Conservation (phyloP, 1,140 invertebrate genomes). For the Pseudoatta argentina region DNA sequence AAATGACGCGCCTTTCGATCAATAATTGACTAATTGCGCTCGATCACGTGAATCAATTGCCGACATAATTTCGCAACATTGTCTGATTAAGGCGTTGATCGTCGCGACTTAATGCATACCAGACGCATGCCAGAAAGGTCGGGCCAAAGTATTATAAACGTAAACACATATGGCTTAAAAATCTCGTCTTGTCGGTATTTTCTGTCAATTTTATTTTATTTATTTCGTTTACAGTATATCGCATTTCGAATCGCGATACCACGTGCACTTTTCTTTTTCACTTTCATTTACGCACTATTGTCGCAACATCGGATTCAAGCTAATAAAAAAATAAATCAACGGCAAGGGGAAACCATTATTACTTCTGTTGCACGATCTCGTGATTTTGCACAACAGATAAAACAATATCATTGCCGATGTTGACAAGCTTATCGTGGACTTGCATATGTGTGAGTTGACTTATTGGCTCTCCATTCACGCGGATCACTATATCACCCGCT, state of each 20-base stretch:
- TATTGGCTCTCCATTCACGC: slow-evolving; percentile 89
- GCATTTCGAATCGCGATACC: background rate
- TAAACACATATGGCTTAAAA: background rate
- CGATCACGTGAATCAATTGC: slow-evolving; percentile 62
- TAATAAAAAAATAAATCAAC: background rate
- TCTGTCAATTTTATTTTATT: slow-evolving; percentile 18
- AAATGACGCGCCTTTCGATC: slow-evolving; percentile 40
- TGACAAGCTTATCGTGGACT: slow-evolving; percentile 90
- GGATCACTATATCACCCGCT: slow-evolving; percentile 91
- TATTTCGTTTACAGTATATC: background rate
- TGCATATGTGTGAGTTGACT: slow-evolving; percentile 90
- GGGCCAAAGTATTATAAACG: background rate
- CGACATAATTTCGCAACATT: slow-evolving; percentile 65
- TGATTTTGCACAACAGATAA: slow-evolving; percentile 87
- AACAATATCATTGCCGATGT: slow-evolving; percentile 89
- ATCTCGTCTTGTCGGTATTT: slow-evolving; percentile 1
- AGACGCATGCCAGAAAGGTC: slow-evolving; percentile 37
- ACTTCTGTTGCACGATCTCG: slow-evolving; percentile 52
- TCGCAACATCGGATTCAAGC: background rate
- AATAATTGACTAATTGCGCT: slow-evolving; percentile 72
- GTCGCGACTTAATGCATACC: slow-evolving; percentile 33
- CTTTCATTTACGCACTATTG: background rate
- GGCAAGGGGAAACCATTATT: background rate
- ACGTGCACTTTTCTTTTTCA: background rate
- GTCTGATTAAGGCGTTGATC: slow-evolving; percentile 65